Evolutionary conservation across 2,113 vertebrate genomes (phyloP), one percentile per base, ranked within the genome.

Genomic region (Sialia sialis): DNA sequence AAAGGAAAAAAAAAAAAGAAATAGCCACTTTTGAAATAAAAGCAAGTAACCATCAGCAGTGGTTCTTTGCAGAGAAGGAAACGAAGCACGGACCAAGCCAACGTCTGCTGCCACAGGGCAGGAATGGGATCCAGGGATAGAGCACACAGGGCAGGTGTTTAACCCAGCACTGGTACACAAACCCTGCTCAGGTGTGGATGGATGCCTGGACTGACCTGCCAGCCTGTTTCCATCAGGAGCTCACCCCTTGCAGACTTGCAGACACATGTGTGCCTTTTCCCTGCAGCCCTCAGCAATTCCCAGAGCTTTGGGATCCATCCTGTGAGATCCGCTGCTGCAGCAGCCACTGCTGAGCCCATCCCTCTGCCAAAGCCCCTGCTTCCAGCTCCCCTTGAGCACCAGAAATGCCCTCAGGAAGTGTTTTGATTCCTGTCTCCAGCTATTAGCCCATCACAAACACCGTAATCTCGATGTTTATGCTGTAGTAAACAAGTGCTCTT

Each of bases 401-500:
- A 82, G 85, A 88, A 91, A 81, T 64, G 55, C 78, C 88, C 93
- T 32, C n/a, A 77, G 54, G 55, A 89, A 81, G 49, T 10, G 0
- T 44, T 84, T 69, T 2, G n/a, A 77, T 90, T 67, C 60, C 55
- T 20, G 32, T 93, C 76, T 82, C 19, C 56, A 84, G 96, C 84
- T 85, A 93, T 93, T 63, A 95, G 94, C 73, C 68, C 17, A 10
- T 59, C 13, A 8, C 72, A 69, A 86, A 93, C 46, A 75, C 62
- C 30, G 6, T 48, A 76, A 94, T 90, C 83, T 96, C 44, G 70
- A 43, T 75, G 85, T 93, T 97, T 94, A 80, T 72, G 72, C 44
- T 80, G 72, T n/a, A 88, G 94, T 86, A 95, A 97, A 95, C 91
- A 96, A 72, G 55, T 74, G 66, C 79, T 96, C 91, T 89, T 60